Evolutionary conservation across 2,888 invertebrate species (phyloP), one percentile per base, ranked within the genome.

Genomic region (Aleiodes leptofemur): DNA sequence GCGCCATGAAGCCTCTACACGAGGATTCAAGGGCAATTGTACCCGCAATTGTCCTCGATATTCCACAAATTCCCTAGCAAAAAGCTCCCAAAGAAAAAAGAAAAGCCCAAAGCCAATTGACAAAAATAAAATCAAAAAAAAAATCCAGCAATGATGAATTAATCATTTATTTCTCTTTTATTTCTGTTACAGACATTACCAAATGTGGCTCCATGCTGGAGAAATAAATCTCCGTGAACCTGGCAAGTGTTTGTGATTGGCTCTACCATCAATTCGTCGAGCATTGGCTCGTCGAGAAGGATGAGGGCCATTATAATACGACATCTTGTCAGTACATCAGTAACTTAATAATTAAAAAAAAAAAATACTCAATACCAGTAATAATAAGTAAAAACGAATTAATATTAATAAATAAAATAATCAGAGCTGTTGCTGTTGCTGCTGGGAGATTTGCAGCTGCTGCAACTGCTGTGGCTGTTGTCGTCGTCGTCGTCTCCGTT

Each of bases 251-350:
- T 16, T n/a, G 4, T 14, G 55, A 74, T 61, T 53, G 55, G 29
- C 50, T 29, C 31, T 4, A 34, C n/a, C 61, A 70, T 74, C 34
- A 14, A 61, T 69, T 53, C 61, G 69, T 73, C 69, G 61, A 50
- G 59, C 69, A 38, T n/a, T 43, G 16, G 51, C 59, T 74, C 64
- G 57, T 72, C 57, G 50, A 69, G 43, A 55, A 78, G 31, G 73
- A 84, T 75, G 80, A 85, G 81, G 80, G 79, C 74, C 76, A 80
- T 72, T 61, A 76, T 80, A 77, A 76, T 80, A 70, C 80, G 79
- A 79, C 80, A 82, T 64, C 79, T 83, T 16, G 79, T 82, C 59
- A 82, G 82, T 68, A 82, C 84, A 72, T 83, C 83, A 70, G 83
- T 86, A 78, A 86, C 86, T 80, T 86, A 86, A 84, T 73, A 72